phyloP scores from a whole-genome alignment of 2,113 vertebrate species.

The Phoxinus phoxinus region DNA sequence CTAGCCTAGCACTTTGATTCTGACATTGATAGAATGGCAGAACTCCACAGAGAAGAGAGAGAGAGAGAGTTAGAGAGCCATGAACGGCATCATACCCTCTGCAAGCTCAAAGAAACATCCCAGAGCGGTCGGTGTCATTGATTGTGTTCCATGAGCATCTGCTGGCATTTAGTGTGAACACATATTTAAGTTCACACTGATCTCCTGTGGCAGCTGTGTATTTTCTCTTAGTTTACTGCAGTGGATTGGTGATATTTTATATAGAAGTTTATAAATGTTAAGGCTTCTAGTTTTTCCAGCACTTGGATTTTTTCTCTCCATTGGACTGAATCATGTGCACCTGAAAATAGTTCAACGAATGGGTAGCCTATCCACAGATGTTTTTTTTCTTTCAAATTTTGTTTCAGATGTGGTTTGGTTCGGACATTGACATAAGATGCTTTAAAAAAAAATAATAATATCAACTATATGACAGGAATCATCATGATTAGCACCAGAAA shows the following conservation, averaged over 20 bases:
- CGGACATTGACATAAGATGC: neutral
- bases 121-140: slow-evolving; percentile 3
- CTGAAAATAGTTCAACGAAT: neutral
- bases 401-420: neutral
- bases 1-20: neutral
- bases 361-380: neutral
- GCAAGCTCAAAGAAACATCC: slow-evolving; percentile 10
- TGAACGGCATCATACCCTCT: neutral
- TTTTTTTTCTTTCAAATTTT: neutral
- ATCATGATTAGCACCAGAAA: neutral
- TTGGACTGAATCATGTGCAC: neutral
- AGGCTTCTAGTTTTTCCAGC: neutral
- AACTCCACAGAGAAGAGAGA: neutral
- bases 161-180: neutral
- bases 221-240: neutral
- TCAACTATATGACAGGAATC: neutral
- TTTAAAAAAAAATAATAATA: slow-evolving; percentile 10
- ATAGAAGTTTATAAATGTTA: neutral
- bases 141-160: slow-evolving; percentile 29
- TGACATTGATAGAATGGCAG: neutral
- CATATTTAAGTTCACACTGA: slow-evolving; percentile 29
- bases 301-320: neutral
- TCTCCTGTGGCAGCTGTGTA: neutral
- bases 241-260: neutral
- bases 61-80: neutral